Conservation (phyloP, 2,888 invertebrate genomes). For the Hemithea aestivaria region DNA sequence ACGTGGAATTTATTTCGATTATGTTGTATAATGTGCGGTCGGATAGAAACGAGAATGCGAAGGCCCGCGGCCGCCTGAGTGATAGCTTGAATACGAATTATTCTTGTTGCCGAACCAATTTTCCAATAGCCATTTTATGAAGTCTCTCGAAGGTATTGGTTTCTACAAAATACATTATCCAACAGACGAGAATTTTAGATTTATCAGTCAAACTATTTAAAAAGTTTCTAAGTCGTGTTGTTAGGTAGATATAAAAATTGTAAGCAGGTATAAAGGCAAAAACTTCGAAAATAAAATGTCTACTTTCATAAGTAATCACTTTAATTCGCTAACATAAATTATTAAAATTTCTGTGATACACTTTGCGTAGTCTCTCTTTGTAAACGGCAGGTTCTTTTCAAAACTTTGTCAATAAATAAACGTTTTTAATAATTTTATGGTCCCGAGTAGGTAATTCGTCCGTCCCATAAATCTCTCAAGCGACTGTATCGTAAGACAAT, state of each 20-base stretch:
- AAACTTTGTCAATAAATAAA: slow-evolving; percentile 11
- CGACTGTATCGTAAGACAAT: slow-evolving; percentile 61
- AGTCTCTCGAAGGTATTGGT: slow-evolving; percentile 6
- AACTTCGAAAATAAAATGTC: no score
- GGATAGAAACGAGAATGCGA: slow-evolving; percentile 35
- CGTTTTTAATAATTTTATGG: slow-evolving; percentile 19
- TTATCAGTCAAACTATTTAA: no score
- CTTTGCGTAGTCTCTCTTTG: neutral
- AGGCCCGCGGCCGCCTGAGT: slow-evolving; percentile 23
- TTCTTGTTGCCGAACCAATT: slow-evolving; percentile 25
- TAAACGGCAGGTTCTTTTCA: slow-evolving; percentile 1
- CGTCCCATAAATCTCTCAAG: slow-evolving; percentile 51
- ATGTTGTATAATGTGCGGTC: slow-evolving; percentile 48
- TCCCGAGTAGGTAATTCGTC: slow-evolving; percentile 18
- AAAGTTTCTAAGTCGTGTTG: no score
- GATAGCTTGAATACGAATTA: slow-evolving; percentile 37
- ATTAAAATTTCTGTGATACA: neutral
- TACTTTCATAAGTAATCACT: no score
- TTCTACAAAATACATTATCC: slow-evolving; percentile 6
- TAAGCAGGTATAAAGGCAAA: no score
- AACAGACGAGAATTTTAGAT: no score
- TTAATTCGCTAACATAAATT: no score
- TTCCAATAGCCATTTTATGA: slow-evolving; percentile 15
- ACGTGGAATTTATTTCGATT: slow-evolving; percentile 64
- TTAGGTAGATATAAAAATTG: no score